Conservation (phyloP, 2,888 invertebrate species). For the Drosophila fulvimacula region DNA sequence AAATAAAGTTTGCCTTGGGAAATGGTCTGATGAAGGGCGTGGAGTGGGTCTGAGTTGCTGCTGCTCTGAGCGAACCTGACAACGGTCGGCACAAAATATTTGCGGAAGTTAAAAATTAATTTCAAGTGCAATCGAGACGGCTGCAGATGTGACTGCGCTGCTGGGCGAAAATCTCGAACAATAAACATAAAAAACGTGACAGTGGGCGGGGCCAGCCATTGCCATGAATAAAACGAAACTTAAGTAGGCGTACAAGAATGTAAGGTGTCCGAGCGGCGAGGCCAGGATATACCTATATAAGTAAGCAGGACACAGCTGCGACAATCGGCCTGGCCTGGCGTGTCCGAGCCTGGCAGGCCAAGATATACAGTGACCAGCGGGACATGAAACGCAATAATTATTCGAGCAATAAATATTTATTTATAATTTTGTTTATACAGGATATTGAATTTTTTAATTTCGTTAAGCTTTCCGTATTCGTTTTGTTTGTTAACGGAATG, state of each 20-base stretch:
- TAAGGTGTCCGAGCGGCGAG: conserved; percentile 13
- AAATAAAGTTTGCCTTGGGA: conserved; percentile 39
- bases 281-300: conserved; percentile 13
- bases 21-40: conserved; percentile 35
- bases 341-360: conserved; percentile 8
- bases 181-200: conserved; percentile 74
- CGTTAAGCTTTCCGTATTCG: conserved; percentile 36
- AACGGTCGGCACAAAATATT: conserved; percentile 56
- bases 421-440: conserved; percentile 75
- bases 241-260: conserved; percentile 55
- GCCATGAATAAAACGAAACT: conserved; percentile 68
- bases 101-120: conserved; percentile 79
- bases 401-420: conserved; percentile 69
- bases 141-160: conserved; percentile 58
- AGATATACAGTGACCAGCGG: conserved; percentile 20
- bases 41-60: no score
- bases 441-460: conserved; percentile 79
- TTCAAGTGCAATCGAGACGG: conserved; percentile 58
- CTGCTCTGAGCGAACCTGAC: conserved; percentile 18
- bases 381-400: conserved; percentile 69
- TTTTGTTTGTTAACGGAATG: not conserved
- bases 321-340: conserved; percentile 27
- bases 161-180: conserved; percentile 64
- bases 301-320: conserved; percentile 58
- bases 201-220: conserved; percentile 29